These are phyloP conservation scores for Rhinichthys osculus DNA, from an alignment of 2,797 vertebrate genomes.

Conservation along the genomic window DNA sequence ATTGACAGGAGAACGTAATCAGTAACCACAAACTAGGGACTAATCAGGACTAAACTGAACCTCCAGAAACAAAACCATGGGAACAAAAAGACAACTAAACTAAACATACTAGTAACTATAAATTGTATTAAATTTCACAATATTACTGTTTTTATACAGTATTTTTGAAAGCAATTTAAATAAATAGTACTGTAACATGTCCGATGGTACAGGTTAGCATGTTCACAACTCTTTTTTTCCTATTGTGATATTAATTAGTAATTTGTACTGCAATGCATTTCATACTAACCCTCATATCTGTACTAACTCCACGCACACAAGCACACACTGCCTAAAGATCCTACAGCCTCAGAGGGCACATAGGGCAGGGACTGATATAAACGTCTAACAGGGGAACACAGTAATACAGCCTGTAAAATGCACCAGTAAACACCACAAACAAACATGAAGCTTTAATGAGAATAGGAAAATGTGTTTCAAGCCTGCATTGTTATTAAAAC, in stretches of 20 bases:
- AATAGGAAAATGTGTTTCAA: constrained; percentile 47
- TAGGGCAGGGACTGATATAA: constrained; percentile 14
- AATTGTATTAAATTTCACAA: neutral
- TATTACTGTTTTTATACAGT: neutral
- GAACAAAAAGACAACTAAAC: neutral
- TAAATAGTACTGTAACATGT: neutral
- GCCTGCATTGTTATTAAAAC: constrained; percentile 45
- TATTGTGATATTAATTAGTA: neutral
- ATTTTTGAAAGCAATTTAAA: neutral
- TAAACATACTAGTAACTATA: neutral
- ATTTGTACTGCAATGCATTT: neutral
- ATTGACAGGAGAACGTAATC: neutral
- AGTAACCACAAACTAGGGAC: neutral
- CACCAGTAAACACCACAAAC: constrained; percentile 41
- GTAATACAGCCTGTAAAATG: constrained; percentile 41
- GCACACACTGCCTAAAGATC: constrained; percentile 5
- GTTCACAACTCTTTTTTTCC: neutral
- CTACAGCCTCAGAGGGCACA: neutral
- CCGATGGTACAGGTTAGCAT: neutral
- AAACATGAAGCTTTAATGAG: constrained; percentile 45
- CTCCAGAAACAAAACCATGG: neutral
- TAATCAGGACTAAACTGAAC: neutral
- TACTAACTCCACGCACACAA: neutral
- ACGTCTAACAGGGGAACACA: constrained; percentile 25
- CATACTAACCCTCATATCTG: neutral